Base-by-base conservation (phyloP, 2,113 vertebrate species). In the Trochalopteron elliotii region DNA sequence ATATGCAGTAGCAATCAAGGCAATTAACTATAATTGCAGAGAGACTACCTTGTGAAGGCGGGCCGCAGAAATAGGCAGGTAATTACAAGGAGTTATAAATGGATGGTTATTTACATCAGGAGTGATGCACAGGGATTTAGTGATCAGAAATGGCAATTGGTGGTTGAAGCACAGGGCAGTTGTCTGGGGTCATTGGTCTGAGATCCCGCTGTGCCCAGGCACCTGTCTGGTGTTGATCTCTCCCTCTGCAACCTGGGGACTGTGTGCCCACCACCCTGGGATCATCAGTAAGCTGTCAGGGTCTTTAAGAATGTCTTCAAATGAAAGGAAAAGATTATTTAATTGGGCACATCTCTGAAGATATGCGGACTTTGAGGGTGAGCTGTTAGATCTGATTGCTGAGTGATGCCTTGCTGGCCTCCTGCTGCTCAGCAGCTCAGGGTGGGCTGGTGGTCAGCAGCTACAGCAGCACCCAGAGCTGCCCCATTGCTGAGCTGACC, bases 11-110 rank as follows among this genome's bases (percentile, higher is more conserved):
- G 85, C 96, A 97, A 97, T 97, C 95, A 97, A 96, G 87, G 87
- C 94, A 93, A 96, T 97, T 97, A 97, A 89, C 87, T 93, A 1
- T 96, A 97, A 97, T 97, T 97, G 94, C 87, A 95, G 90, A 94
- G 93, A 96, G 96, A 95, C 95, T 96, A 96, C 97, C 92, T 89
- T 92, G 81, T 21, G 89, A 90, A 92, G 93, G 97, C 15, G 45
- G 97, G 94, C 68, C 79, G 17, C 94, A 96, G 92, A 95, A 92
- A 95, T 97, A 97, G 96, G 89, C 81, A 91, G 93, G 88, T 88
- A 96, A 94, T 92, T 97, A 96, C 96, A 95, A 93, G 50, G 83
- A 93, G 94, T 96, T 97, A 96, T 87, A 96, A 92, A 94, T 95
- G 96, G 89, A 78, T 76, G 76, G 52, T 93, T 97, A 95, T 97